A percentile compares a stretch with the other conserved stretches of the same genome.
Evolutionary conservation across 2,888 invertebrate species (phyloP).

Genomic region (Acronicta leporina): DNA sequence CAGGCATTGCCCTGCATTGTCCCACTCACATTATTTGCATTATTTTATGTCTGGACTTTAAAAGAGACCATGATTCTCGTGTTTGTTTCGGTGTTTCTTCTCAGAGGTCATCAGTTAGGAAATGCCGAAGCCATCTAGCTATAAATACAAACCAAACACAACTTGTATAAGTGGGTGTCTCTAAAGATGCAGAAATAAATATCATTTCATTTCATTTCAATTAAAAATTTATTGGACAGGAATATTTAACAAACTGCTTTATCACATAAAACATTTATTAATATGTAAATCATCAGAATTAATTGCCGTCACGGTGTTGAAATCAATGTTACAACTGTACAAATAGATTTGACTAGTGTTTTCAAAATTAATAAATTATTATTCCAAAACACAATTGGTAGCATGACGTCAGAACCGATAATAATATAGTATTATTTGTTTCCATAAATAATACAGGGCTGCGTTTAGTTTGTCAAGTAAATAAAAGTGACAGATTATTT

Average conservation of each 20-base stretch:
- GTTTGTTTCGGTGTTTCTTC: too few relatives aligned
- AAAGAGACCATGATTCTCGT: too few relatives aligned
- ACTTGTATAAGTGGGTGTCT: too few relatives aligned
- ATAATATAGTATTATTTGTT: slow-evolving; percentile 54
- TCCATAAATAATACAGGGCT: slow-evolving; percentile 56
- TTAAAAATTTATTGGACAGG: too few relatives aligned
- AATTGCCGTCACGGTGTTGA: slow-evolving; percentile 17
- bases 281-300: slow-evolving; percentile 29
- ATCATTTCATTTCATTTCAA: too few relatives aligned
- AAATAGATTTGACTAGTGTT: slow-evolving; percentile 32
- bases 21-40: too few relatives aligned
- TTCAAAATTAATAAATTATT: slow-evolving; percentile 26
- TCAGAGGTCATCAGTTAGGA: too few relatives aligned
- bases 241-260: slow-evolving; percentile 21
- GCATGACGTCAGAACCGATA: slow-evolving; percentile 24
- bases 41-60: too few relatives aligned
- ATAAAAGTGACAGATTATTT: slow-evolving; percentile 19
- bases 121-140: too few relatives aligned
- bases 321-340: slow-evolving; percentile 29
- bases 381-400: slow-evolving; percentile 19
- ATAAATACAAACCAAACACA: too few relatives aligned
- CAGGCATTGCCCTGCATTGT: too few relatives aligned
- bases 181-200: too few relatives aligned
- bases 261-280: slow-evolving; percentile 31
- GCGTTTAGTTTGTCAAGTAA: slow-evolving; percentile 54